Evolutionary conservation across 2,888 invertebrate genomes (phyloP), one percentile per base, ranked within the genome.

Genomic region (Ganaspis brasiliensis): DNA sequence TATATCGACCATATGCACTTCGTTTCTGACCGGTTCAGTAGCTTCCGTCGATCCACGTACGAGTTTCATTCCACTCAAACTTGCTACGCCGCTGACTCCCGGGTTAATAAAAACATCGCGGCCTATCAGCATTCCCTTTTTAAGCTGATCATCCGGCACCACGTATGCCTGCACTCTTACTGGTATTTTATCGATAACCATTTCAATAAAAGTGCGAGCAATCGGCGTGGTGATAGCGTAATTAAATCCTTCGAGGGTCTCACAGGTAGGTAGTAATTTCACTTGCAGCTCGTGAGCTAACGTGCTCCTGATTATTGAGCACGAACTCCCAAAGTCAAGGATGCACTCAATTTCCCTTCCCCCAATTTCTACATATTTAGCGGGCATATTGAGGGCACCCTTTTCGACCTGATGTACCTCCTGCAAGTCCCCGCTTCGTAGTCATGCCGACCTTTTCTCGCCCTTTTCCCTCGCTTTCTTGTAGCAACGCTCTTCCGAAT

Each of bases 111-210:
- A 73, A 16, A 83, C 67, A 67, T 84, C 76, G 1, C 83, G 75
- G 0, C 79, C 82, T 3, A 83, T 77, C 8, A 82, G 40, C 1
- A 82, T 78, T 40, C 79, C 75, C 19, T 61, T 76, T 0, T 79
- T 55, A 1, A 81, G 8, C 24, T 83, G 73, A 24, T 76, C 67
- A 40, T 83, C 82, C 1, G 74, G 40, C 1, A 83, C 77, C 6
- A 84, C 49, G n/a, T 61, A 82, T 19, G 79, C 55, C 35, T 75
- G 70, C 14, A 82, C 72, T 70, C 63, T 76, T 8, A 82, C 76
- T 0, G 31, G 16, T 26, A 80, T 78, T 0, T 59, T 61, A 21
- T 82, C 82, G n/a, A 83, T 77, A 5, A n/a, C n/a, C n/a, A 49
- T 5, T 16, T 49, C 2, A 49, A 49, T 3, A 1, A 1, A 3